Evolutionary conservation across 2,113 vertebrate species (phyloP), one percentile per base, ranked within the genome.

Genomic region (Cisticola juncidis): DNA sequence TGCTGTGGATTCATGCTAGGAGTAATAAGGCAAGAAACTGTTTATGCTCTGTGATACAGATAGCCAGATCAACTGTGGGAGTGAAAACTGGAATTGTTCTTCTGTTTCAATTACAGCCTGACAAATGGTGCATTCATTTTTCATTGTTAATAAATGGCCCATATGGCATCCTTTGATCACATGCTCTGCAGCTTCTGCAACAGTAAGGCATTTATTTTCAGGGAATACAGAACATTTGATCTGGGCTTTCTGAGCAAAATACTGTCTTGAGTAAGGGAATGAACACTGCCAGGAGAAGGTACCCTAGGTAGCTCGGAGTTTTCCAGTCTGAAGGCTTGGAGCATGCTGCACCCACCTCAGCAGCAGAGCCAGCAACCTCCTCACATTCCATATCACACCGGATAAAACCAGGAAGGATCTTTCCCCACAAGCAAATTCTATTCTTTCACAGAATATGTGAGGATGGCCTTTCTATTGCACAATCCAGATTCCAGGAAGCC

Each of bases 91-190:
- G 23, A 58, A 68, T 24, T 82, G 57, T 50, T 88, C 42, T 91
- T 91, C 40, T 5, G 0, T 86, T 84, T 90, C 93, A 92, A 94
- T 94, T 90, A 81, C 70, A 86, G 77, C 36, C 81, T 2, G 6
- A 81, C 54, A 91, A 92, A 68, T 74, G 88, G 60, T 86, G 90
- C 71, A 38, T 88, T 92, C 79, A 35, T 90, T 86, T 93, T 86
- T 83, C 76, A 48, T 66, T 92, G 88, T 71, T 93, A 92, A 88
- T 95, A 93, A 94, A 48, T 70, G 60, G 81, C 48, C 92, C 94
- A 90, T 90, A 90, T 90, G 93, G 90, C 92, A 93, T 83, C 33
- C 38, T 95, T 86, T 68, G 71, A 77, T 88, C 82, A 88, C 80
- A 64, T 68, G 79, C 56, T 82, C 42, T 76, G 74, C 71, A 93